These are phyloP conservation scores for Rhizomys pruinosus DNA, from an alignment of 2,113 vertebrate genomes.

Conservation along the genomic window DNA sequence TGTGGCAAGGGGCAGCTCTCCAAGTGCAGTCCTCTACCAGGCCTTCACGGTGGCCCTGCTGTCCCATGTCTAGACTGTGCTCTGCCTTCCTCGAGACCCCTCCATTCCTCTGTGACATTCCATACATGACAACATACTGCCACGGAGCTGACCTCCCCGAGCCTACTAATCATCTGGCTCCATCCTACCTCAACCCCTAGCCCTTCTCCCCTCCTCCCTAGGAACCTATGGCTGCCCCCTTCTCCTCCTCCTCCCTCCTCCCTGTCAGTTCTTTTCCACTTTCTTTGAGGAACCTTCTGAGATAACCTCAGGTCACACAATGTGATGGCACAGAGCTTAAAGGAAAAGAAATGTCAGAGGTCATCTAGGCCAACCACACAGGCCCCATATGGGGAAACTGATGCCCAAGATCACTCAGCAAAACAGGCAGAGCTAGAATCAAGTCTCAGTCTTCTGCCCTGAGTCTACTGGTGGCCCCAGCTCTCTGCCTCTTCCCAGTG, in stretches of 20 bases:
- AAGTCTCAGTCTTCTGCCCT: neutral
- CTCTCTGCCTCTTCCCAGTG: neutral
- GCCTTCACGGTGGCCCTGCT: neutral
- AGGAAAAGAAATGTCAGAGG: conserved; percentile 23
- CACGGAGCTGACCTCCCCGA: too few relatives aligned
- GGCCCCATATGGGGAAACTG: neutral
- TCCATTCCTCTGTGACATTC: neutral
- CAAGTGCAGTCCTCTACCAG: neutral
- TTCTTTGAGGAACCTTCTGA: conserved; percentile 28
- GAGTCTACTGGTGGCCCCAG: neutral
- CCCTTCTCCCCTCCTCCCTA: neutral
- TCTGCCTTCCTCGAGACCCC: neutral
- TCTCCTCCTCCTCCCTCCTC: neutral
- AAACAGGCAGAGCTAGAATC: neutral
- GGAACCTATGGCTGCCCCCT: neutral
- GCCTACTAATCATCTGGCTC: too few relatives aligned
- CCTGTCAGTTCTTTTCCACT: neutral
- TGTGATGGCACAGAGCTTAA: neutral
- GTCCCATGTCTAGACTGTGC: neutral
- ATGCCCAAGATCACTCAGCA: neutral
- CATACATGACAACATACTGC: neutral
- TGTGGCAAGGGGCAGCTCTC: neutral
- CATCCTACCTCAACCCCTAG: neutral
- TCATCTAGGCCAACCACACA: neutral
- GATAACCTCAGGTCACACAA: neutral